Evolutionary conservation across 2,113 vertebrate species (phyloP).

Genomic region (Nanorana parkeri): DNA sequence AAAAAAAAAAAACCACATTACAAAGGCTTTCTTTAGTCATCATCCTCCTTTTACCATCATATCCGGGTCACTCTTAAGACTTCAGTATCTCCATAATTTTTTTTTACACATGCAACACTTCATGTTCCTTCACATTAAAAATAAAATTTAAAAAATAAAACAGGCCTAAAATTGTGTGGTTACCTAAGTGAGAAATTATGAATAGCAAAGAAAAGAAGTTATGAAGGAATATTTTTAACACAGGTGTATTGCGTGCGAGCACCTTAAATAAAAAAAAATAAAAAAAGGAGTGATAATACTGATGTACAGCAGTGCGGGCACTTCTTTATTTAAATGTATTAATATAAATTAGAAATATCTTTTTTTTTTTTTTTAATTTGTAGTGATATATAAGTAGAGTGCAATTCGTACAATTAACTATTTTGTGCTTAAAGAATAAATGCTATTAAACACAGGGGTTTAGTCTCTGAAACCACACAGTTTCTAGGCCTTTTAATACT

Average conservation of each 20-base stretch:
- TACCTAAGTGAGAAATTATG: conserved; percentile 84
- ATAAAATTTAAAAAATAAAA: conserved; percentile 77
- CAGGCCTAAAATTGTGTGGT: conserved; percentile 98
- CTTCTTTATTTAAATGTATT: conserved; percentile 91
- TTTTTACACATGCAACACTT: conserved; percentile 91
- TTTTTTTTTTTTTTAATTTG: conserved; percentile 90
- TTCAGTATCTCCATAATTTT: conserved; percentile 90
- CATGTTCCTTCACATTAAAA: conserved; percentile 86
- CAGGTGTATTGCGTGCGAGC: conserved; percentile 90
- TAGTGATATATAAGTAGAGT: conserved; percentile 99
- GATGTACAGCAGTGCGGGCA: conserved; percentile 88
- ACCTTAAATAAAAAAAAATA: conserved; percentile 87
- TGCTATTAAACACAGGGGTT: conserved; percentile 99
- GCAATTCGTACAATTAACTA: conserved; percentile 99
- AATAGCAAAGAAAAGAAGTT: conserved; percentile 85
- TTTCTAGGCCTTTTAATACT: conserved; percentile 99
- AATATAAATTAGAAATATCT: conserved; percentile 99
- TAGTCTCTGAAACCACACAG: conserved; percentile 99
- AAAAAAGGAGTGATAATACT: conserved; percentile 83
- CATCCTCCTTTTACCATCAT: conserved; percentile 86
- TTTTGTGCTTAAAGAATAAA: conserved; percentile 99
- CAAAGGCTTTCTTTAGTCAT: conserved; percentile 92
- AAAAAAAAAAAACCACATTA: conserved; percentile 93
- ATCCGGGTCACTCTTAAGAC: conserved; percentile 90
- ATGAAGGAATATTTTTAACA: conserved; percentile 83